Evolutionary conservation across 2,888 invertebrate species (phyloP).

Genomic region (Nasonia oneida): DNA sequence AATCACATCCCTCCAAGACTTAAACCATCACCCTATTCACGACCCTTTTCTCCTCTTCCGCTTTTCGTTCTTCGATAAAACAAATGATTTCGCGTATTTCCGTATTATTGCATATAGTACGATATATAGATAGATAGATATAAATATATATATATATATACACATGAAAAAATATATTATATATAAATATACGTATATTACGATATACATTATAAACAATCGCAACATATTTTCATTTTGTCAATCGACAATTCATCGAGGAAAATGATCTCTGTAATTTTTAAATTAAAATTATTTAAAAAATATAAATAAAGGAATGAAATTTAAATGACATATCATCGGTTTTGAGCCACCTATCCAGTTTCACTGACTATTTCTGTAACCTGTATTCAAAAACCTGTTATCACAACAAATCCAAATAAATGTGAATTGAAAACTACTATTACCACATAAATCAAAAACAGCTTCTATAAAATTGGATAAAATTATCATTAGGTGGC

Average conservation of each 20-base stretch:
- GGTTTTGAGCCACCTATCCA: slow-evolving; percentile 72
- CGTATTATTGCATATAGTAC: slow-evolving; percentile 59
- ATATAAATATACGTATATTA: slow-evolving; percentile 60
- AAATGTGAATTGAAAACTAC: neutral
- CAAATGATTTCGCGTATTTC: slow-evolving; percentile 60
- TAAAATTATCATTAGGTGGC: slow-evolving; percentile 52
- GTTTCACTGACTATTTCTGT: slow-evolving; percentile 10
- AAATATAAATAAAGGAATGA: slow-evolving; percentile 70
- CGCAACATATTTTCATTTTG: slow-evolving; percentile 73
- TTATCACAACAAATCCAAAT: neutral
- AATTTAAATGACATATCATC: slow-evolving; percentile 72
- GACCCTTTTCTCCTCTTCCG: slow-evolving; percentile 54
- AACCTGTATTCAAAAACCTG: slow-evolving; percentile 22
- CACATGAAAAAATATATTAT: slow-evolving; percentile 54
- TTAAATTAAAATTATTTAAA: slow-evolving; percentile 77
- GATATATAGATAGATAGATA: slow-evolving; percentile 56
- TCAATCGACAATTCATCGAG: slow-evolving; percentile 75
- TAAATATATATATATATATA: slow-evolving; percentile 43
- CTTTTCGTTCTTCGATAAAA: slow-evolving; percentile 56
- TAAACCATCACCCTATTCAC: slow-evolving; percentile 51
- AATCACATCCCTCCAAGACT: slow-evolving; percentile 52
- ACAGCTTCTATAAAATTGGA: slow-evolving; percentile 3
- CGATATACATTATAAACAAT: slow-evolving; percentile 61
- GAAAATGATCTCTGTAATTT: slow-evolving; percentile 79
- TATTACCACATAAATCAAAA: neutral